These are phyloP conservation scores for Danio tinwini DNA, from an alignment of 2,797 vertebrate species.

Conservation along the genomic window DNA sequence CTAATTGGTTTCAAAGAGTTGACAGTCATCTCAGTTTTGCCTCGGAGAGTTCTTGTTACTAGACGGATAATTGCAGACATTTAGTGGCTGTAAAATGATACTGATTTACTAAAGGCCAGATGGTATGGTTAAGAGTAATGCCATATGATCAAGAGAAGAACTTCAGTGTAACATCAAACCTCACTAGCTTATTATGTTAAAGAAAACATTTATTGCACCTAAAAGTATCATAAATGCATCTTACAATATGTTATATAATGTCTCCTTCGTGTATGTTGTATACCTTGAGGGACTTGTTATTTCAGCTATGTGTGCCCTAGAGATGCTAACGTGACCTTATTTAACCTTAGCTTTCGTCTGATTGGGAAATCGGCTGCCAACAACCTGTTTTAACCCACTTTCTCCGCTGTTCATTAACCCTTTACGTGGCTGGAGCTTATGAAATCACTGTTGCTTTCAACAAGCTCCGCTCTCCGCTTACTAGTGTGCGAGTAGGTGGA, in stretches of 20 bases:
- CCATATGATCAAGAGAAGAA: neutral
- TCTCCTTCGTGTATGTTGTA: neutral
- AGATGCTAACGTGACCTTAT: neutral
- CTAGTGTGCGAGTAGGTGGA: constrained; percentile 42
- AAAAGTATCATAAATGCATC: constrained; percentile 1
- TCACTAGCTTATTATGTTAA: neutral
- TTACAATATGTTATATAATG: neutral
- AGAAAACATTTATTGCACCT: neutral
- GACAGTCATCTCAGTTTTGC: constrained; percentile 45
- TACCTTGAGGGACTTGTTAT: constrained; percentile 1
- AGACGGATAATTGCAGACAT: neutral
- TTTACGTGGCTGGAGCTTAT: constrained; percentile 16
- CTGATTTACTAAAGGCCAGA: constrained; percentile 20
- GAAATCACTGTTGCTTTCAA: constrained; percentile 33
- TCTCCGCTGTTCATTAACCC: constrained; percentile 27
- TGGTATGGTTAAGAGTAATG: neutral
- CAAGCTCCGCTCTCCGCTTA: constrained; percentile 9
- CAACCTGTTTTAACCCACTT: constrained; percentile 35
- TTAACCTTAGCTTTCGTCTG: neutral
- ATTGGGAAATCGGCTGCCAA: constrained; percentile 2
- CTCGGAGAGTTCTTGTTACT: constrained; percentile 16
- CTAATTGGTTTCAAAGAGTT: constrained; percentile 47
- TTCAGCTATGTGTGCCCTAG: neutral
- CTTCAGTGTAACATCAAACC: neutral
- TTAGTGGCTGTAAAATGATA: constrained; percentile 20